A percentile compares a stretch with the other conserved stretches of the same genome.
Evolutionary conservation across 2,888 invertebrate species (phyloP).

Genomic region (Dasypogon diadema): DNA sequence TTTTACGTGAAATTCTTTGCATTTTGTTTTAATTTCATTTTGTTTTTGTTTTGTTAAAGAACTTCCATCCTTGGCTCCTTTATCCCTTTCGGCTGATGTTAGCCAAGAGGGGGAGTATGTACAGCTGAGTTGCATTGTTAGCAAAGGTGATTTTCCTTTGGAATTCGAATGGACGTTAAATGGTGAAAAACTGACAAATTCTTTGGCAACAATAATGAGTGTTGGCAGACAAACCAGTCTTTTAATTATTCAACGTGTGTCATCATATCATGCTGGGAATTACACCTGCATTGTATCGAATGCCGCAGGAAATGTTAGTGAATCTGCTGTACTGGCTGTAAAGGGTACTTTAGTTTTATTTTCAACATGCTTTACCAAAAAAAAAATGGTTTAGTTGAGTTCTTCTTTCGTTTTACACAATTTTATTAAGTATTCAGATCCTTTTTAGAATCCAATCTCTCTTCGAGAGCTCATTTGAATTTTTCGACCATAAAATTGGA

Average conservation of each 20-base stretch:
- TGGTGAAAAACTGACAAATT: constrained; percentile 59
- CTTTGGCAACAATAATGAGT: constrained; percentile 62
- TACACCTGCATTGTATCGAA: constrained; percentile 74
- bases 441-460: too few relatives aligned
- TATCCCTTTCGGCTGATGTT: constrained; percentile 65
- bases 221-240: constrained; percentile 70
- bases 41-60: constrained; percentile 59
- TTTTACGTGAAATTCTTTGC: too few relatives aligned
- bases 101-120: constrained; percentile 76
- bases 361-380: background rate
- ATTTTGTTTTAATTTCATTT: constrained; percentile 19
- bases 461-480: too few relatives aligned
- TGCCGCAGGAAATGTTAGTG: constrained; percentile 71
- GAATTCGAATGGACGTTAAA: constrained; percentile 73
- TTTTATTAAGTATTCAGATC: too few relatives aligned
- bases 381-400: too few relatives aligned
- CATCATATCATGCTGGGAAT: constrained; percentile 74
- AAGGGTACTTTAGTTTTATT: constrained; percentile 73
- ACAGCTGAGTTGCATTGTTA: constrained; percentile 86
- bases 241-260: constrained; percentile 73
- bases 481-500: too few relatives aligned
- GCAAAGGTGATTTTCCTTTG: constrained; percentile 78
- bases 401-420: background rate
- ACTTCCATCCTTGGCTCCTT: constrained; percentile 63
- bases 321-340: constrained; percentile 71